phyloP scores from a whole-genome alignment of 2,888 invertebrate species.

The Loripinus fragilis region DNA sequence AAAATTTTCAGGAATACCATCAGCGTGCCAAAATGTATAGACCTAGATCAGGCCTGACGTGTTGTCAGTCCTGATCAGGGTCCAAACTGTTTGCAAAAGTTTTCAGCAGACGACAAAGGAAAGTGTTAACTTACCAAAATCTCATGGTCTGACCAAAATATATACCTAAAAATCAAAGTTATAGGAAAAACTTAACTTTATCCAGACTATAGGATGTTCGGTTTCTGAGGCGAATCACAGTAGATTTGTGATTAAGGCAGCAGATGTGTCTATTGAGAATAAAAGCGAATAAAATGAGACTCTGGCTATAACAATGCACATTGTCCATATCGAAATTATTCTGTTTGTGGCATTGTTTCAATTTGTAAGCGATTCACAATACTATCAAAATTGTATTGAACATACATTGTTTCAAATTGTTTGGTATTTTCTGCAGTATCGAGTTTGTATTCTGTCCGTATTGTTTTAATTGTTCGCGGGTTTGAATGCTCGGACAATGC shows the following conservation, averaged over 20 bases:
- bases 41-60: no score
- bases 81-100: no score
- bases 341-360: slow-evolving; percentile 16
- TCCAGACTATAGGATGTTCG: background rate
- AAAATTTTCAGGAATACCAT: no score
- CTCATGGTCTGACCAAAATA: no score
- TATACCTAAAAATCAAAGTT: no score
- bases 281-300: slow-evolving; percentile 16
- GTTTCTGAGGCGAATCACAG: background rate
- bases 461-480: slow-evolving; percentile 57
- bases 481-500: slow-evolving; percentile 38
- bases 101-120: no score
- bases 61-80: no score
- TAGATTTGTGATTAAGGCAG: background rate
- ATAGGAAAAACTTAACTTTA: background rate
- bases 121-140: no score
- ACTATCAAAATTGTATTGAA: slow-evolving; percentile 15
- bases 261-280: slow-evolving; percentile 3
- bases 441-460: slow-evolving; percentile 18
- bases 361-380: slow-evolving; percentile 18
- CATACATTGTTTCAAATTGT: slow-evolving; percentile 21
- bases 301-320: background rate
- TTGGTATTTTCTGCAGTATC: slow-evolving; percentile 16
- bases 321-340: slow-evolving; percentile 21
- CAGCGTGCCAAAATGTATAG: no score